Conservation (phyloP, 2,888 invertebrate species). For the Agelastica alni region DNA sequence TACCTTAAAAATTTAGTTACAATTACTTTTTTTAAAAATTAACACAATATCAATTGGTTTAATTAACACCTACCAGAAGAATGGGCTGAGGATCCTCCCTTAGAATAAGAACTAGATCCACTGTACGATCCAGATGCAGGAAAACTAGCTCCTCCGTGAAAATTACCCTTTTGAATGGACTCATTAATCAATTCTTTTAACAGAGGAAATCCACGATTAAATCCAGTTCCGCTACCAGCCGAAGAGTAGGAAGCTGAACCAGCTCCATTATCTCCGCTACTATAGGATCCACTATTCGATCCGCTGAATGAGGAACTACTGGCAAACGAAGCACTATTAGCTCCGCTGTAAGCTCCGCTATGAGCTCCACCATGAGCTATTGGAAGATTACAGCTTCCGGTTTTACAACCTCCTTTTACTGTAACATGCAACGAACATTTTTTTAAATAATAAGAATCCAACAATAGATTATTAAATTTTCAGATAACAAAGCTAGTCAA, state of each 20-base stretch:
- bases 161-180: neutral
- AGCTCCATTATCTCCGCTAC: constrained; percentile 4
- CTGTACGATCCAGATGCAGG: constrained; percentile 31
- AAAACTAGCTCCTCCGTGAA: neutral
- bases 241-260: constrained; percentile 9
- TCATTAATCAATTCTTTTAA: constrained; percentile 10
- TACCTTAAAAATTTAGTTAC: no score
- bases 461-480: no score
- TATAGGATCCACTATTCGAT: constrained; percentile 1
- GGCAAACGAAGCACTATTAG: constrained; percentile 13
- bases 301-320: constrained; percentile 18
- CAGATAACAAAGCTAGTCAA: no score
- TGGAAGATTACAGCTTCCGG: constrained; percentile 11
- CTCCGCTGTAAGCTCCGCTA: neutral
- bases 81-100: constrained; percentile 8
- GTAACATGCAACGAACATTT: no score
- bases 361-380: neutral
- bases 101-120: constrained; percentile 20
- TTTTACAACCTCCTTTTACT: constrained; percentile 18
- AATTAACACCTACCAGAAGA: constrained; percentile 20
- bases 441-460: no score
- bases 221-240: constrained; percentile 4
- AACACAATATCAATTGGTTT: no score
- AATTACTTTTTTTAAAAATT: no score
- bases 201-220: neutral